Evolutionary conservation across 2,797 vertebrate genomes (phyloP), one percentile per base, ranked within the genome.

Genomic region (Sciurus carolinensis): DNA sequence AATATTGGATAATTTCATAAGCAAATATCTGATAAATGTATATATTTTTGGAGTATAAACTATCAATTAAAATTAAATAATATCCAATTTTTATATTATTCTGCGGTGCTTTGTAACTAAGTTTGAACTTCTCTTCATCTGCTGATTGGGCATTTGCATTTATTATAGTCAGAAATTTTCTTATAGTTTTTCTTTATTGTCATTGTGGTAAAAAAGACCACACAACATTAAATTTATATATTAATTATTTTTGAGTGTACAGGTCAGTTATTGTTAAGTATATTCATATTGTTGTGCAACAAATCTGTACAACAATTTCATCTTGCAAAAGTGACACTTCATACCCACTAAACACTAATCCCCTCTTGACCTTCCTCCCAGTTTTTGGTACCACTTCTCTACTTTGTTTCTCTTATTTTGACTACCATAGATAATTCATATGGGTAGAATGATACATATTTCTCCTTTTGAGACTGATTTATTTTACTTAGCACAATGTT

Each of bases 1-100:
- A 86, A n/a, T 92, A 50, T 66, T 82, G 85, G 62, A 33, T 71
- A 39, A 26, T 85, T 89, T 86, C 86, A 72, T 90, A 82, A 62
- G 39, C 39, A 79, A 77, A 92, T 33, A 73, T 57, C n/a, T 72
- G 72, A 26, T 80, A 36, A 80, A 59, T 87, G 8, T 13, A 36
- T 44, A 62, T 44, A 44, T 62, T 39, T 42, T 14, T 81, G 54
- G 14, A 42, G 1, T 2, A 85, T 54, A 36, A 14, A 76, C 1
- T 76, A 36, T 64, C 39, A 62, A 76, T 24, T 50, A 28, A 14
- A 90, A 71, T 39, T 7, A 57, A 57, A 57, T 57, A 62, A 24
- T 80, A 47, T 85, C 52, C 69, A 88, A 76, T 50, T 71, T 2
- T 73, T 76, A 54, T 83, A 71, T 72, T 94, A 77, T 66, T 81